These are phyloP conservation scores for Spizaetus ornatus DNA, from an alignment of 2,113 vertebrate genomes.

Conservation along the genomic window DNA sequence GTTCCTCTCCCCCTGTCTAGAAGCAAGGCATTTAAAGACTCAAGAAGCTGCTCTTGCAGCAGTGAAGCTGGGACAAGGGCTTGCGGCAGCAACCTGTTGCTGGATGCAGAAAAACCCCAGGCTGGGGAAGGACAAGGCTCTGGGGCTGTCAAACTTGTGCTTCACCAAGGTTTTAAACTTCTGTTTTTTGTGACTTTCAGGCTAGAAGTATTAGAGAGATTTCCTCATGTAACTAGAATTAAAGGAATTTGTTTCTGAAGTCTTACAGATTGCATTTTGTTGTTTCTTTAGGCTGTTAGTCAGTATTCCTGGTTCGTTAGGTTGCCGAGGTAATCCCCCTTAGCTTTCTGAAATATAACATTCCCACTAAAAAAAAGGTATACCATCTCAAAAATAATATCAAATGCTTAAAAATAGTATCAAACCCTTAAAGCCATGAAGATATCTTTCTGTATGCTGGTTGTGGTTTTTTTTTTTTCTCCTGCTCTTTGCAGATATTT, in stretches of 20 bases:
- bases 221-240: background rate
- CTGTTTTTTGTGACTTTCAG: background rate
- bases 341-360: background rate
- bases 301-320: background rate
- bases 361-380: background rate
- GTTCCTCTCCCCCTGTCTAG: accelerated
- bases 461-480: slow-evolving; percentile 55
- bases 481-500: slow-evolving; percentile 81
- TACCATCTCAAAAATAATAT: background rate
- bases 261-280: background rate
- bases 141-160: background rate
- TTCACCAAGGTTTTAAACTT: background rate
- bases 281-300: background rate
- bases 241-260: background rate
- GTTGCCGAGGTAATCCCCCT: background rate
- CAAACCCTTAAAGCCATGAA: slow-evolving; percentile 40
- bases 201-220: background rate
- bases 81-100: background rate
- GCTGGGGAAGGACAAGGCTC: background rate
- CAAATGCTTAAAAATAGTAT: background rate
- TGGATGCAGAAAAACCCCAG: background rate
- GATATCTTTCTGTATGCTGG: slow-evolving; percentile 63
- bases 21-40: background rate
- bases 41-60: accelerated
- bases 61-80: background rate